Conservation (phyloP, 1,140 invertebrate species). For the Glomeris maerens region DNA sequence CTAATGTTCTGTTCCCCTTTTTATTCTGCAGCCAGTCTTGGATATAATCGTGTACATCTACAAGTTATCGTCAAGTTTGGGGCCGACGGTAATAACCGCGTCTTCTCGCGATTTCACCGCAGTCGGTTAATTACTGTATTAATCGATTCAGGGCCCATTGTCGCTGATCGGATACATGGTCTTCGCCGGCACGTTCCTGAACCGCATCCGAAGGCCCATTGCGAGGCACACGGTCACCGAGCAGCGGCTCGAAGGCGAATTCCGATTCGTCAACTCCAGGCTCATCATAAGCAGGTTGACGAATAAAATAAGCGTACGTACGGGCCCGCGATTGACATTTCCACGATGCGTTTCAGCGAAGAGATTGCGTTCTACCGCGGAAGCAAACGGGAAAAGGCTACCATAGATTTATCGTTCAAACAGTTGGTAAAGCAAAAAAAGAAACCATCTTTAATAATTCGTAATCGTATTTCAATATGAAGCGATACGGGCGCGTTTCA, state of each 20-base stretch:
- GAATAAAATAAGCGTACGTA: background rate
- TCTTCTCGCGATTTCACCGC: background rate
- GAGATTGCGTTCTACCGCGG: conserved; percentile 96
- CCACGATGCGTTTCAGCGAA: conserved; percentile 44
- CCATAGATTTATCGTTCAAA: conserved; percentile 70
- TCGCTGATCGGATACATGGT: conserved; percentile 74
- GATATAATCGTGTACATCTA: conserved; percentile 91
- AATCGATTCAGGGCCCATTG: conserved; percentile 54
- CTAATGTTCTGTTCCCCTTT: too few species aligned
- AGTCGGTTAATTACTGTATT: background rate
- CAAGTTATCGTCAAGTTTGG: conserved; percentile 28
- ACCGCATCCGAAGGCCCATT: conserved; percentile 66
- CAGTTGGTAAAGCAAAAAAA: conserved; percentile 49
- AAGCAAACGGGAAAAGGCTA: conserved; percentile 73
- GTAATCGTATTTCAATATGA: background rate
- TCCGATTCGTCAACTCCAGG: conserved; percentile 88
- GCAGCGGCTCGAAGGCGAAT: conserved; percentile 94
- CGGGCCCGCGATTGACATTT: background rate
- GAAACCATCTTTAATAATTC: background rate
- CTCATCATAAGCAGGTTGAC: conserved; percentile 72
- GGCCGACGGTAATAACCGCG: background rate
- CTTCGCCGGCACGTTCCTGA: conserved; percentile 63
- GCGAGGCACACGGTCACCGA: conserved; percentile 79
- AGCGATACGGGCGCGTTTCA: conserved; percentile 24
- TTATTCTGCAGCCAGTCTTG: conserved; percentile 48